phyloP scores from a whole-genome alignment of 2,888 invertebrate genomes.

The Cheilosia pagana region DNA sequence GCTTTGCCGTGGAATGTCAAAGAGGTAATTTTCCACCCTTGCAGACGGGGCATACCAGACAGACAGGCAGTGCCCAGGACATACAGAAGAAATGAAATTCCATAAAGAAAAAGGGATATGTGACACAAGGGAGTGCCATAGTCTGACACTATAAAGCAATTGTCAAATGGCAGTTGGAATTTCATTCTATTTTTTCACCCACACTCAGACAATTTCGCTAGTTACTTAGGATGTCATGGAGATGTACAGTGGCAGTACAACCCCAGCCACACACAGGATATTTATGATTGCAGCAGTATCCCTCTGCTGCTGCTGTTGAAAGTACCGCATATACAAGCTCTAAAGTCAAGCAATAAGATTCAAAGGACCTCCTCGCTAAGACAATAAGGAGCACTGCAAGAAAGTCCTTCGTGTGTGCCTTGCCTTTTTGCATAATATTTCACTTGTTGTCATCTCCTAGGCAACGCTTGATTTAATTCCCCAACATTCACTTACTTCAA shows the following conservation, averaged over 20 bases:
- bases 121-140: constrained; percentile 27
- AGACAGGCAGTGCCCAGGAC: constrained; percentile 36
- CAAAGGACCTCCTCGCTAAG: constrained; percentile 40
- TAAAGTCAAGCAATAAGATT: constrained; percentile 33
- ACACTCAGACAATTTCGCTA: constrained; percentile 45
- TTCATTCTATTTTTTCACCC: constrained; percentile 55
- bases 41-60: constrained; percentile 31
- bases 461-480: constrained; percentile 55
- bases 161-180: constrained; percentile 71
- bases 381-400: constrained; percentile 46
- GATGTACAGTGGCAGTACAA: constrained; percentile 20
- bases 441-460: constrained; percentile 53
- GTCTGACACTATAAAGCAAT: constrained; percentile 65
- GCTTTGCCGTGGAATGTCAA: constrained; percentile 57
- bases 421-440: constrained; percentile 7
- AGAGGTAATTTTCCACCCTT: constrained; percentile 50
- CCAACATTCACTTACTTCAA: constrained; percentile 27
- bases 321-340: neutral
- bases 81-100: constrained; percentile 49
- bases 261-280: constrained; percentile 34
- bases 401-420: neutral
- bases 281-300: constrained; percentile 50
- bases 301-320: neutral
- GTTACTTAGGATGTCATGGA: constrained; percentile 61
- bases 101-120: constrained; percentile 62